A percentile compares a stretch with the other conserved stretches of the same genome.
Conservation (phyloP, 2,113 vertebrate genomes). For the Myotis lucifugus region DNA sequence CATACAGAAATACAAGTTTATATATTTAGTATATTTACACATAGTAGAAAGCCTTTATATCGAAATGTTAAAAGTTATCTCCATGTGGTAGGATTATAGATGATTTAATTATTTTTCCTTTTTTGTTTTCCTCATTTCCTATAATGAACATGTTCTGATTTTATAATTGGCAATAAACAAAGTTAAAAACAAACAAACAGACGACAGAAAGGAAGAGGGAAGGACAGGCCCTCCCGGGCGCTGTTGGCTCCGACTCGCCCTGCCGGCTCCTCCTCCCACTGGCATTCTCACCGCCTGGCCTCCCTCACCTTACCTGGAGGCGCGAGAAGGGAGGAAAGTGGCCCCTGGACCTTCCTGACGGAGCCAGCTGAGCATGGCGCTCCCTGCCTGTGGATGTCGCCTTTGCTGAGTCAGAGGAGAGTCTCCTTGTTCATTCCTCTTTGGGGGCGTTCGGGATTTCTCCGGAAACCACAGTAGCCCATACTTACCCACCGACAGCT, state of each 20-base stretch:
- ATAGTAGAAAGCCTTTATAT: background rate
- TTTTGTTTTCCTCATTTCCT: background rate
- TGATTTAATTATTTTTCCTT: background rate
- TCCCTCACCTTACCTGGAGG: accelerated
- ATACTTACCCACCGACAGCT: background rate
- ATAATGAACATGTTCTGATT: background rate
- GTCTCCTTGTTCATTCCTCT: background rate
- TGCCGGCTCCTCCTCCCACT: accelerated
- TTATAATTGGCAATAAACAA: background rate
- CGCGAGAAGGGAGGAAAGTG: accelerated
- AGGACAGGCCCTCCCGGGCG: background rate
- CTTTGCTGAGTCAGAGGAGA: background rate
- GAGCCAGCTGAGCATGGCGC: accelerated
- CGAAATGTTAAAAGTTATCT: background rate
- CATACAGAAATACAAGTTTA: background rate
- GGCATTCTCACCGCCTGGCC: background rate
- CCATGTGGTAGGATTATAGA: background rate
- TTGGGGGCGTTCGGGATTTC: background rate
- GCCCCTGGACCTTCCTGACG: background rate
- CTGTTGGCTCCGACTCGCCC: accelerated
- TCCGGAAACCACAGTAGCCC: background rate
- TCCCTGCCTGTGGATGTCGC: background rate
- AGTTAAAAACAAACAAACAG: background rate
- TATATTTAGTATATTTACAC: background rate
- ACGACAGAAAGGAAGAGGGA: background rate